Percentiles rank a stretch among this genome's conserved stretches.
Evolutionary conservation across 2,888 invertebrate genomes (phyloP).

Genomic region (Mythimna impura): DNA sequence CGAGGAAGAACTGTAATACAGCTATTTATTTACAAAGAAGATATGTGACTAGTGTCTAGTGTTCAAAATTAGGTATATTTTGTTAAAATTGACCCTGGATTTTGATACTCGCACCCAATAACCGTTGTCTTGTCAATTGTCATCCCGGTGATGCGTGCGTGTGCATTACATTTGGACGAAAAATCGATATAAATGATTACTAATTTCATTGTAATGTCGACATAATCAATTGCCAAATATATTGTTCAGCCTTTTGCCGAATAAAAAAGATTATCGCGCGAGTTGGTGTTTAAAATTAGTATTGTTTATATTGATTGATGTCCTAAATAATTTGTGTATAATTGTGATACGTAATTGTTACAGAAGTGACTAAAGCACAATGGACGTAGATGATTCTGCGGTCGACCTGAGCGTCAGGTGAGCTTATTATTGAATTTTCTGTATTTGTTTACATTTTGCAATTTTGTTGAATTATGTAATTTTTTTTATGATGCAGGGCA

Average conservation of each 20-base stretch:
- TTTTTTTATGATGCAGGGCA: slow-evolving; percentile 76
- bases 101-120: slow-evolving; percentile 46
- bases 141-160: slow-evolving; percentile 78
- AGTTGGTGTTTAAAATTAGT: slow-evolving; percentile 39
- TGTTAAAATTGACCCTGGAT: slow-evolving; percentile 11
- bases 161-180: slow-evolving; percentile 71
- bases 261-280: slow-evolving; percentile 34
- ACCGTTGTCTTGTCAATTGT: slow-evolving; percentile 71
- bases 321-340: slow-evolving; percentile 65
- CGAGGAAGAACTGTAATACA: slow-evolving; percentile 23
- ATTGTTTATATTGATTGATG: slow-evolving; percentile 71
- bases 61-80: slow-evolving; percentile 55
- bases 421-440: slow-evolving; percentile 62
- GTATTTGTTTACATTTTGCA: slow-evolving; percentile 53
- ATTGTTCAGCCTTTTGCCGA: slow-evolving; percentile 31
- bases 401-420: slow-evolving; percentile 97
- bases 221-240: slow-evolving; percentile 47
- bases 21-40: slow-evolving; percentile 40
- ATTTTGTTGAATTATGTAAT: slow-evolving; percentile 66
- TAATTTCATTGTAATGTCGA: slow-evolving; percentile 61
- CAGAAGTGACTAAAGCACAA: slow-evolving; percentile 87
- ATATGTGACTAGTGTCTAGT: slow-evolving; percentile 52
- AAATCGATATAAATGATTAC: slow-evolving; percentile 69
- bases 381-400: slow-evolving; percentile 97
- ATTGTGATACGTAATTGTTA: slow-evolving; percentile 72